phyloP scores from a whole-genome alignment of 2,797 vertebrate species.

The Helicolenus hilgendorfi region DNA sequence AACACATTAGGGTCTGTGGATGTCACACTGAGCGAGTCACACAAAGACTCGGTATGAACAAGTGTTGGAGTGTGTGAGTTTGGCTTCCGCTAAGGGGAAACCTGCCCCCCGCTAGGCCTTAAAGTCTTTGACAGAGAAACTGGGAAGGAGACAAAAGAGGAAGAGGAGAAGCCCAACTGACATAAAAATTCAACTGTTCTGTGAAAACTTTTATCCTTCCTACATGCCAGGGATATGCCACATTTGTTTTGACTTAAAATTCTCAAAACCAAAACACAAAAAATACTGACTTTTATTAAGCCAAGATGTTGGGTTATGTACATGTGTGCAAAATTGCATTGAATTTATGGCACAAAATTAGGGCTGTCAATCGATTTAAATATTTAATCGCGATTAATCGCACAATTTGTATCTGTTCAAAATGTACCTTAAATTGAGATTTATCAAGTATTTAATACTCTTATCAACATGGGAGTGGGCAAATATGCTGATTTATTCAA shows the following conservation, averaged over 20 bases:
- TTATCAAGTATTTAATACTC: too few relatives aligned
- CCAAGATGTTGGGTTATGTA: background rate
- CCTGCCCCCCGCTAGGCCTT: constrained; percentile 29
- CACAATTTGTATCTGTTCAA: too few relatives aligned
- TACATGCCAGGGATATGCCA: background rate
- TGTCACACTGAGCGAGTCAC: constrained; percentile 23
- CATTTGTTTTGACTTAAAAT: constrained; percentile 7
- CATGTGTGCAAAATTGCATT: background rate
- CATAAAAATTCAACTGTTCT: constrained; percentile 16
- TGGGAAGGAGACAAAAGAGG: constrained; percentile 28
- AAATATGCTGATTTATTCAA: too few relatives aligned
- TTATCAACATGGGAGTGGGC: too few relatives aligned
- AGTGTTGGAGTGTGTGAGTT: constrained; percentile 54
- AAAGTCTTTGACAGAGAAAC: constrained; percentile 45
- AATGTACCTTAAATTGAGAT: too few relatives aligned
- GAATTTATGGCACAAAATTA: background rate
- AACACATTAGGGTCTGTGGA: constrained; percentile 12
- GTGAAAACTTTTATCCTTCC: constrained; percentile 5
- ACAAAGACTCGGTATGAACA: constrained; percentile 65
- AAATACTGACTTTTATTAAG: background rate
- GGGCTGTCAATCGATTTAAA: too few relatives aligned
- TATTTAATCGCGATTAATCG: too few relatives aligned
- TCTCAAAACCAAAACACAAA: background rate
- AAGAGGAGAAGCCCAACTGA: constrained; percentile 7
- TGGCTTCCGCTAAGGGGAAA: constrained; percentile 36